Conservation (phyloP, 2,113 vertebrate species). For the Hipposideros armiger region DNA sequence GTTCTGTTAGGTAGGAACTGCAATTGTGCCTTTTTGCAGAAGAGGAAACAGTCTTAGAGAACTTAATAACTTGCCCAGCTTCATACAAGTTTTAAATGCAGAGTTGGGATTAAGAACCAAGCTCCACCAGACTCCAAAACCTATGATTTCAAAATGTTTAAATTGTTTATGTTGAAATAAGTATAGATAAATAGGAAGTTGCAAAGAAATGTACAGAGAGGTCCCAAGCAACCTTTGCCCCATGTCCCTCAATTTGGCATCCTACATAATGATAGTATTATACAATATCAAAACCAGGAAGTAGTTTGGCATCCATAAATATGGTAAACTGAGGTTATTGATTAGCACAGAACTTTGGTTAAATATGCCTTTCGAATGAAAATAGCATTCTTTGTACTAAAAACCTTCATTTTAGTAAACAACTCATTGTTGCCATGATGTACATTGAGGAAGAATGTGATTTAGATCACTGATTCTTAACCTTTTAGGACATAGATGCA, state of each 20-base stretch:
- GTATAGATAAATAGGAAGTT: background rate
- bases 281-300: background rate
- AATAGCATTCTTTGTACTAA: slow-evolving; percentile 39
- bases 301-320: background rate
- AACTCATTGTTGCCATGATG: background rate
- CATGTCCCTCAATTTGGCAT: background rate
- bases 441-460: background rate
- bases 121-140: background rate
- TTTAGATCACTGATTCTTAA: slow-evolving; percentile 42
- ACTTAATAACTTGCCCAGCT: slow-evolving; percentile 5
- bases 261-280: background rate
- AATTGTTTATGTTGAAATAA: slow-evolving; percentile 4
- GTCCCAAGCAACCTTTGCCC: background rate
- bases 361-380: slow-evolving; percentile 30
- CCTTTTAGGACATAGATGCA: background rate
- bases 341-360: slow-evolving; percentile 2
- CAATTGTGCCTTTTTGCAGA: background rate
- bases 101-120: slow-evolving; percentile 37
- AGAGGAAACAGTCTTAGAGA: background rate
- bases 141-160: background rate
- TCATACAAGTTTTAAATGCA: background rate
- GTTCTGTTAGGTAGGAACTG: background rate
- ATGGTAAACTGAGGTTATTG: background rate
- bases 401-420: slow-evolving; percentile 12
- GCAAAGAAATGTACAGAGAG: background rate